Conservation (phyloP, 2,797 vertebrate genomes). For the Sebastes steindachneri region DNA sequence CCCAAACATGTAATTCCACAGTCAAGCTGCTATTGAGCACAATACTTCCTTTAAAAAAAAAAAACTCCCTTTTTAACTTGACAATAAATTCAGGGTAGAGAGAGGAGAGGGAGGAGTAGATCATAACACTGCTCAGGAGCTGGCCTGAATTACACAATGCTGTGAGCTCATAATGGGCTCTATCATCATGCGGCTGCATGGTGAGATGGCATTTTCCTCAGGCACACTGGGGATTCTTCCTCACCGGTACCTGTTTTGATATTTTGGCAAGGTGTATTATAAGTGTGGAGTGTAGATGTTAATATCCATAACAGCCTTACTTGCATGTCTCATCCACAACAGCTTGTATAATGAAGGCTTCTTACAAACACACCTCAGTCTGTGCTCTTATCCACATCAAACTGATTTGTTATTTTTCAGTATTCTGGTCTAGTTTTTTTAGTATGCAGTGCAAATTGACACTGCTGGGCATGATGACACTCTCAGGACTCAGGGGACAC, state of each 20-base stretch:
- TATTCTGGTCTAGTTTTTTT: no score
- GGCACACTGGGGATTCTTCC: background rate
- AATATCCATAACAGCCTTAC: background rate
- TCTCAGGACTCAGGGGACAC: background rate
- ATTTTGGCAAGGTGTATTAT: background rate
- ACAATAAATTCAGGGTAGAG: background rate
- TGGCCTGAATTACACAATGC: background rate
- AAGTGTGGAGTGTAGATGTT: background rate
- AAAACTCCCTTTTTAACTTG: background rate
- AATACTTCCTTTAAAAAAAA: background rate
- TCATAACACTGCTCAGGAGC: background rate
- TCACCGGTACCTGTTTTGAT: background rate
- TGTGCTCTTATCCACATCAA: background rate
- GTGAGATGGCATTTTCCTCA: slow-evolving; percentile 1
- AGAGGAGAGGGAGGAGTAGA: background rate
- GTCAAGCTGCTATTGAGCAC: background rate
- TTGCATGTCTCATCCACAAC: background rate
- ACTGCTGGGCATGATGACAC: background rate
- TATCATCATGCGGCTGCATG: background rate
- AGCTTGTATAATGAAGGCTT: background rate
- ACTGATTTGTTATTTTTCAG: background rate
- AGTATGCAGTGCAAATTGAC: background rate
- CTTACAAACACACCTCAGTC: background rate
- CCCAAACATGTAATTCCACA: background rate
- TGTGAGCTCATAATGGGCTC: slow-evolving; percentile 10